These are phyloP conservation scores for Mythimna loreyi DNA, from an alignment of 2,888 invertebrate genomes.

Conservation along the genomic window DNA sequence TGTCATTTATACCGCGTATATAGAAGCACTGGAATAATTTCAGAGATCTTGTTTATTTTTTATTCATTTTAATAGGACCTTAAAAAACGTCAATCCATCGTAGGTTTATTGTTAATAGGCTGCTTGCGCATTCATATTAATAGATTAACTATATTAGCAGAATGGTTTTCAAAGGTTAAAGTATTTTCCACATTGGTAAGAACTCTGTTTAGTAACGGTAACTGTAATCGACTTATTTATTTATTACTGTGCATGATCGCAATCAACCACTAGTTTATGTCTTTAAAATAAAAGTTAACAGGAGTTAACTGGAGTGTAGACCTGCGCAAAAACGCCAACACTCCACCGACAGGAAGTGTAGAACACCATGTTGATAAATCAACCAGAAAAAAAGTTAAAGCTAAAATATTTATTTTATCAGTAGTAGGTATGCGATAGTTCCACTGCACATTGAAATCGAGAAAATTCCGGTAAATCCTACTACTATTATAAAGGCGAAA, in stretches of 20 bases:
- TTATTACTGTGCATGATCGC: background rate
- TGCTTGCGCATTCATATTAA: background rate
- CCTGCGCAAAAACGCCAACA: no score
- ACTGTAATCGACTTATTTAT: background rate
- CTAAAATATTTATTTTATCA: background rate
- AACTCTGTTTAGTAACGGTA: background rate
- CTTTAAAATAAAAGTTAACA: no score
- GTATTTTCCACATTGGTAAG: background rate
- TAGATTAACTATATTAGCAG: background rate
- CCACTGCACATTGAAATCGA: conserved; percentile 12
- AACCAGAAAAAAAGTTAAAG: background rate
- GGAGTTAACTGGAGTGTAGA: no score
- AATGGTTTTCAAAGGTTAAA: no score
- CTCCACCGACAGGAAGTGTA: background rate
- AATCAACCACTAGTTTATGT: no score
- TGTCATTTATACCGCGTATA: no score
- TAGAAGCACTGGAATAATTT: no score
- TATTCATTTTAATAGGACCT: no score
- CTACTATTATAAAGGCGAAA: no score
- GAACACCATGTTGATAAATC: background rate
- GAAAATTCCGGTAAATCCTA: conserved; percentile 1
- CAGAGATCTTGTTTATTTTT: no score
- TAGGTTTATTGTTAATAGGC: background rate
- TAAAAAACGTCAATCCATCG: background rate
- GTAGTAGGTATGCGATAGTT: conserved; percentile 15